These are phyloP conservation scores for Galeopsomyia nigrocyanea DNA, from an alignment of 2,888 invertebrate genomes.

Conservation along the genomic window DNA sequence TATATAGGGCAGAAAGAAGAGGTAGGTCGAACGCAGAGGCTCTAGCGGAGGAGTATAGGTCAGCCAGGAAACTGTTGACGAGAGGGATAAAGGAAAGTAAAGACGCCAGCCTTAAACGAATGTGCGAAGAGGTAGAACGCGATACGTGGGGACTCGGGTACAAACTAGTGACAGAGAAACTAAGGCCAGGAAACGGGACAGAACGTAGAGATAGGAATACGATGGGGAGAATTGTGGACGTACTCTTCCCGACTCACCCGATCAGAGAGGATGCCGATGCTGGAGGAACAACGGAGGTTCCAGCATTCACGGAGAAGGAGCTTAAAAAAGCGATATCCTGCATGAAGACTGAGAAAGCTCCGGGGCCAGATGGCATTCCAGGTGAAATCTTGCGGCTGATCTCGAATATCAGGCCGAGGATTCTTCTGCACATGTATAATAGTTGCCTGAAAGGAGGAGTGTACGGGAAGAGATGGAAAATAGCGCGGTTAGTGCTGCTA, in stretches of 20 bases:
- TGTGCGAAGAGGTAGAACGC: constrained; percentile 50
- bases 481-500: constrained; percentile 45
- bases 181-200: no score
- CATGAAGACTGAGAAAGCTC: constrained; percentile 9
- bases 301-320: constrained; percentile 31
- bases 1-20: no score
- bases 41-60: no score
- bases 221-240: constrained; percentile 32
- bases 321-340: constrained; percentile 28
- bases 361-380: constrained; percentile 36
- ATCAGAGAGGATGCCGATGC: constrained; percentile 14
- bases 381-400: constrained; percentile 35
- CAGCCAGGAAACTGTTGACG: no score
- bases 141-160: constrained; percentile 52
- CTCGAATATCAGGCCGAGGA: constrained; percentile 24
- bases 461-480: constrained; percentile 39
- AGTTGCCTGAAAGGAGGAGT: constrained; percentile 24
- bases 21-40: no score
- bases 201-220: constrained; percentile 38
- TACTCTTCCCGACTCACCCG: constrained; percentile 44
- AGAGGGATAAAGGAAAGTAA: no score
- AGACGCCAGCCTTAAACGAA: no score
- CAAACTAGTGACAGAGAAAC: constrained; percentile 33
- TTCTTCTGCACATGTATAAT: constrained; percentile 38
- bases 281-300: constrained; percentile 10